phyloP scores from a whole-genome alignment of 2,797 vertebrate species.

The Sebastiscus albofasciatus region DNA sequence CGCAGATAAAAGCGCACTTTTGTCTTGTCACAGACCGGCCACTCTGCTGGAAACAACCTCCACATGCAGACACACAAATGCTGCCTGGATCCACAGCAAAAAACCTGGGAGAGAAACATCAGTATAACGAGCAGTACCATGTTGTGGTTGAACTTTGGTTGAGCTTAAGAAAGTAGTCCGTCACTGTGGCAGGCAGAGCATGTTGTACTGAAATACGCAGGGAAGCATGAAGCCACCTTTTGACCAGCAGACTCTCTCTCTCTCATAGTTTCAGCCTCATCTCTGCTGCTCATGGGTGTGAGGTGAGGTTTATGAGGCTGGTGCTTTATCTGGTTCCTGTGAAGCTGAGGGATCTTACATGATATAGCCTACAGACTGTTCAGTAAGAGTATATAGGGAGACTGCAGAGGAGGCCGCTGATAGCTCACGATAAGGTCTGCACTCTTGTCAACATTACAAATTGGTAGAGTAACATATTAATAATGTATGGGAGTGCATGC shows the following conservation, averaged over 20 bases:
- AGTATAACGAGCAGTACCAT: not conserved
- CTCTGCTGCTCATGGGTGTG: constrained; percentile 2
- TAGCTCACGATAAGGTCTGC: not conserved
- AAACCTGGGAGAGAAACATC: not conserved
- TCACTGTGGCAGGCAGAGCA: not conserved
- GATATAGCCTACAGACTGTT: not conserved
- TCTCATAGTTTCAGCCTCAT: constrained; percentile 5
- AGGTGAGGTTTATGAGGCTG: not conserved
- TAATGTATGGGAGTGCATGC: not conserved
- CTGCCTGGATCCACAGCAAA: constrained; percentile 1
- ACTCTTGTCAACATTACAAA: not conserved
- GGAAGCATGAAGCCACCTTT: constrained; percentile 8
- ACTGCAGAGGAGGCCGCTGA: not conserved
- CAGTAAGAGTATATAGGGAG: not conserved
- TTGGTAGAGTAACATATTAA: not conserved
- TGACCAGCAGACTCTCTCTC: constrained; percentile 12
- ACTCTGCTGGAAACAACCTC: constrained; percentile 16
- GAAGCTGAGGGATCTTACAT: not conserved
- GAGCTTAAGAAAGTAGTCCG: constrained; percentile 2
- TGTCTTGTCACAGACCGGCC: constrained; percentile 42
- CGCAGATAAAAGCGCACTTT: constrained; percentile 45
- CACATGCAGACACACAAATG: constrained; percentile 20
- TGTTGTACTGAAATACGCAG: not conserved
- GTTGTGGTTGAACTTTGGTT: constrained; percentile 24
- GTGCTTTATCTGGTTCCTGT: constrained; percentile 14